Base-by-base conservation (phyloP, 2,113 vertebrate genomes). In the Sturnus vulgaris region DNA sequence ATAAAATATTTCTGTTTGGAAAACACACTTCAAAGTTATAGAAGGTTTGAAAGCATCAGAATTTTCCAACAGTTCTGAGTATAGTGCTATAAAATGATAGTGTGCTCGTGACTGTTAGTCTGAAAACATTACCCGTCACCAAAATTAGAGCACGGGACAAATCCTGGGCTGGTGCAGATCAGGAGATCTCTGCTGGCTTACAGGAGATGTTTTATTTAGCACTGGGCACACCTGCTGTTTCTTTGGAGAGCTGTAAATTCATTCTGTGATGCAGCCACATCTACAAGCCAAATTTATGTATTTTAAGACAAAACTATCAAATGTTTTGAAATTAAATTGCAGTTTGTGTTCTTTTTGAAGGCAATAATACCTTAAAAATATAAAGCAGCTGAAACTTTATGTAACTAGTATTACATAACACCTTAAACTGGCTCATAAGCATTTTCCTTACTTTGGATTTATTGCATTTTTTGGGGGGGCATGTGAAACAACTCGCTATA, bases 351-450 rank as follows among this genome's bases (percentile, higher is more conserved):
- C 70, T 82, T 94, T 93, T 37, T 80, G 30, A 86, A 84, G 49
- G 86, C 73, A 95, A 15, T 70, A 94, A 63, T 44, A 64, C 13
- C 69, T 76, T 81, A 66, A 49, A 83, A 80, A 68, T 68, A 75
- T 46, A 86, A 92, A 94, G 75, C 56, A 84, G 80, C 60, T 82
- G 85, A 91, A 92, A 88, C 80, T 95, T 96, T 86, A 95, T 83
- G 53, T 90, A 96, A 95, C 88, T n/a, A 39, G 40, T 30, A 79
- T 94, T 95, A 84, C 53, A 50, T 94, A 96, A 93, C 49, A 78
- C 88, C 69, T 80, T 53, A 59, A 69, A 76, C 53, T 91, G 90
- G 86, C 61, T 86, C 68, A 42, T 53, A 77, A 61, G 84, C 90
- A 18, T 93, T 86, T 86, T 76, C 61, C 91, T 83, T 89, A 75